Conservation (phyloP, 1,140 invertebrate species). For the Micrasema longulum region DNA sequence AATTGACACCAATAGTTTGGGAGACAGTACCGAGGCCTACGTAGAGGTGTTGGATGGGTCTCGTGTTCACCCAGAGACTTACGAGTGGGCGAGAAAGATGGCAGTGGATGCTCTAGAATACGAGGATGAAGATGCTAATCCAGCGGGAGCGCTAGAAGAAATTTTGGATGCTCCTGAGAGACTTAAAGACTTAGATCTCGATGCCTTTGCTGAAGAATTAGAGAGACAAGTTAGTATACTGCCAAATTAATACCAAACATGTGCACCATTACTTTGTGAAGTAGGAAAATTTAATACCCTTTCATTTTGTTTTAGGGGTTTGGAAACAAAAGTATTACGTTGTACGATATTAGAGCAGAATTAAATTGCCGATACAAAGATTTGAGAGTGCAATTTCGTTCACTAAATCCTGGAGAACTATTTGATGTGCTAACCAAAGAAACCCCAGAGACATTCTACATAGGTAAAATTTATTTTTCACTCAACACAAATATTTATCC, state of each 20-base stretch:
- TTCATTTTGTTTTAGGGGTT: conserved; percentile 70
- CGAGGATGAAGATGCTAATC: conserved; percentile 96
- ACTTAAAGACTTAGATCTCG: conserved; percentile 96
- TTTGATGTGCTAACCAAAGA: conserved; percentile 98
- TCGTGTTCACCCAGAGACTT: conserved; percentile 98
- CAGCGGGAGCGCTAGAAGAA: conserved; percentile 97
- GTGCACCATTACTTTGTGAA: too few relatives aligned
- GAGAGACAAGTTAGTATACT: conserved; percentile 80
- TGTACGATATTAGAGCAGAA: conserved; percentile 98
- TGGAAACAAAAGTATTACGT: conserved; percentile 96
- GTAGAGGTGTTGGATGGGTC: conserved; percentile 98
- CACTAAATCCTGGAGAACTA: conserved; percentile 86
- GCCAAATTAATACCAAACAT: too few relatives aligned
- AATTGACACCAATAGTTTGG: conserved; percentile 95
- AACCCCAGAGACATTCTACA: conserved; percentile 93
- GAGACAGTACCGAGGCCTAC: conserved; percentile 92
- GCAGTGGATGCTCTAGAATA: conserved; percentile 99
- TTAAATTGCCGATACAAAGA: conserved; percentile 97
- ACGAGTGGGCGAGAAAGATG: conserved; percentile 99
- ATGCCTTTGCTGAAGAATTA: conserved; percentile 98
- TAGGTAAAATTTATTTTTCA: conserved; percentile 72
- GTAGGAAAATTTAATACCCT: too few relatives aligned
- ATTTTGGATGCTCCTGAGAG: conserved; percentile 96
- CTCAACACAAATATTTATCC: too few relatives aligned
- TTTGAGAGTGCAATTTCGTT: conserved; percentile 82